A percentile compares a stretch with the other conserved stretches of the same genome.
Evolutionary conservation across 1,140 invertebrate species (phyloP).

Genomic region (Cydia pomonella): DNA sequence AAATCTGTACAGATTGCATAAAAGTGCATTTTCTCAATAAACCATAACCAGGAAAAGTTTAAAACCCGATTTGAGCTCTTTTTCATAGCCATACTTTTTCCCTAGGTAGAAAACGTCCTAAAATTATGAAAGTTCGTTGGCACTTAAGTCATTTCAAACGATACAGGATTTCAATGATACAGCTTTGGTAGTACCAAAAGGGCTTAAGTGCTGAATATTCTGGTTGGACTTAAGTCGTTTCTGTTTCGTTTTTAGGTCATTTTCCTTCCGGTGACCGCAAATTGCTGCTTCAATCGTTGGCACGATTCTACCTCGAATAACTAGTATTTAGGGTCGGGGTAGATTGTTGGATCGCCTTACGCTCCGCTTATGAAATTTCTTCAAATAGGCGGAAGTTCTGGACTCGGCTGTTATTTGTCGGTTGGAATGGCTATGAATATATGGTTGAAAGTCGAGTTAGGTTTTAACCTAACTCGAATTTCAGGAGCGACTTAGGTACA

Average conservation of each 20-base stretch:
- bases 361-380: not conserved
- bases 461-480: no score
- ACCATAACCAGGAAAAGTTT: not conserved
- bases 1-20: not conserved
- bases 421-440: no score
- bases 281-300: conserved; percentile 30
- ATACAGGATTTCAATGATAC: not conserved
- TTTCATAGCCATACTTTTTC: not conserved
- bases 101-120: not conserved
- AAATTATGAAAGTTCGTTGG: not conserved
- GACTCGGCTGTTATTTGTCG: no score
- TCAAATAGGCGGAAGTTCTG: not conserved
- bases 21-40: not conserved
- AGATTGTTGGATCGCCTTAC: not conserved
- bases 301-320: conserved; percentile 8
- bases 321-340: not conserved
- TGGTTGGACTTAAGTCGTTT: not conserved
- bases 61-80: not conserved
- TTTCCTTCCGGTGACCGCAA: conserved; percentile 16
- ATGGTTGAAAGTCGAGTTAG: no score
- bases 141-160: not conserved
- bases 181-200: not conserved
- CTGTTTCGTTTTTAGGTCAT: not conserved
- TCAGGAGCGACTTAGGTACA: no score
- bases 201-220: not conserved